Evolutionary conservation across 2,888 invertebrate genomes (phyloP), one percentile per base, ranked within the genome.

Genomic region (Hemithea aestivaria): DNA sequence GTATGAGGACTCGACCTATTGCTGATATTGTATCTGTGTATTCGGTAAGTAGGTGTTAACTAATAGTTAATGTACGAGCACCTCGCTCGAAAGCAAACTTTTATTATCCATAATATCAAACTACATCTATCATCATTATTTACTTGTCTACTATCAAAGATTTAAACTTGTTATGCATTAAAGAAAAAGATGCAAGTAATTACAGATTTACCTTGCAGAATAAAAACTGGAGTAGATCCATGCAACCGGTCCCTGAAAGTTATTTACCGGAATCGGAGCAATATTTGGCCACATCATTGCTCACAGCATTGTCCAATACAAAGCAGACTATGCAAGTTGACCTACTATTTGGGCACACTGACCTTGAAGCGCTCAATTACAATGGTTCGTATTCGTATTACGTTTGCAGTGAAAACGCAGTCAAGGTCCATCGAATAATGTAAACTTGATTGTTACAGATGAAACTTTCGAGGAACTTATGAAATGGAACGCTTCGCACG

Each of bases 311-410:
- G 16, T 80, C 87, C n/a, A 71, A 90, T 29, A 69, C 84, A 35
- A 71, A 70, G 35, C 65, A 89, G 38, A 76, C 84, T 40, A 72
- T 87, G 37, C 89, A 90, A 66, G 88, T 93, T 8, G 91, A 93
- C 16, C 73, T 93, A 27, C 73, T 94, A 35, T 85, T 92, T 31
- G 94, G 94, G 10, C 88, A 92, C 32, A 89, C 90, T n/a, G 90
- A 90, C 55, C 89, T 92, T 50, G 92, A 92, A 65, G 90, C 89
- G 16, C 82, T 91, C 26, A 88, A 90, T 50, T 78, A 89, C 51
- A 77, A 88, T 56, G 83, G 90, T 89, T 58, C 52, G 73, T 59
- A 46, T 42, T 10, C 7, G 24, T 24, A 29, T 35, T 45, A 40
- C 20, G 38, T 32, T 28, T 36, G 10, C 25, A 32, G 40, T 41